Evolutionary conservation across 2,797 vertebrate genomes (phyloP), one percentile per base, ranked within the genome.

Genomic region (Tapirus indicus): DNA sequence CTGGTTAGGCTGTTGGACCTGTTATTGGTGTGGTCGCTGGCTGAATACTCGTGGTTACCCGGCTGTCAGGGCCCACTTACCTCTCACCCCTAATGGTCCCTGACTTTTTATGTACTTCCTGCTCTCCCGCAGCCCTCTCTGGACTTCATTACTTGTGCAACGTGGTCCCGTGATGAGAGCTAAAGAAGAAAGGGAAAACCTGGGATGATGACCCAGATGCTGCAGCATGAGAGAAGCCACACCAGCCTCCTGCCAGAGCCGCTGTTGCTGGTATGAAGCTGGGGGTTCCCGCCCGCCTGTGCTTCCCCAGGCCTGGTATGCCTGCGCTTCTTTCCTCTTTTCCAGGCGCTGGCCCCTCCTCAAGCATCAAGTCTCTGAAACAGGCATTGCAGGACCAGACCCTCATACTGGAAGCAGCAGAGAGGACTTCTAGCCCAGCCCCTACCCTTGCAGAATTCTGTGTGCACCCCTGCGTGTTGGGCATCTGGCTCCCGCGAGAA

Each of bases 71-170:
- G 35, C 41, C 93, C 17, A 17, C 95, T 98, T 92, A 79, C 79
- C 75, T 38, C 74, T 71, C 86, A 13, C 87, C 91, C 72, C 74
- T 98, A 98, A 98, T 97, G 95, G 23, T 62, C 71, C 77, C 96
- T 89, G 97, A 83, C 97, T 96, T 91, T 90, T 97, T 83, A 98
- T 98, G 80, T 29, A 98, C 97, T 98, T 90, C 85, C 92, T 74
- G 95, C 84, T 95, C 90, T 92, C 93, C 58, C 0, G 2, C 1
- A 9, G 91, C 56, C 20, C 56, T 75, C 95, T 7, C 5, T 17
- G 14, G 93, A 97, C 96, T 96, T 91, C 47, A 97, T 97, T 97
- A 95, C 56, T 6, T 14, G 29, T 5, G 10, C 62, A 90, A 87
- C 83, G 8, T 41, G 90, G 83, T 83, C 78, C 96, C 38, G 71